Evolutionary conservation across 2,888 invertebrate genomes (phyloP).

Genomic region (Agrotis ipsilon): DNA sequence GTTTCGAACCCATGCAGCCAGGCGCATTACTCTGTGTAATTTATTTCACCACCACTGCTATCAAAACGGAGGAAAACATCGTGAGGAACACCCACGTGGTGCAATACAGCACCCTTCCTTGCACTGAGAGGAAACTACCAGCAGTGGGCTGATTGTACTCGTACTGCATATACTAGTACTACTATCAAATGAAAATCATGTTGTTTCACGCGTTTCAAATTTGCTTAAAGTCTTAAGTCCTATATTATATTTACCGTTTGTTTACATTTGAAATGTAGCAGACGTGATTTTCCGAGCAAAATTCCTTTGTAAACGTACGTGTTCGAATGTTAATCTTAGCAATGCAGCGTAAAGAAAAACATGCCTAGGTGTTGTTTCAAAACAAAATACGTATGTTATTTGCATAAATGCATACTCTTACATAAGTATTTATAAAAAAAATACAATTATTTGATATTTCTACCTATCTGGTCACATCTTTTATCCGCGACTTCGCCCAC

Average conservation of each 20-base stretch:
- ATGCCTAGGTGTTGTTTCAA: constrained; percentile 9
- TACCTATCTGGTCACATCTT: not conserved
- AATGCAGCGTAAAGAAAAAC: constrained; percentile 8
- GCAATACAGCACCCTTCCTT: too few species aligned
- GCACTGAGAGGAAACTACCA: too few species aligned
- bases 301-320: constrained; percentile 26
- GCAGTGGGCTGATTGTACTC: too few species aligned
- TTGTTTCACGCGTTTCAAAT: constrained; percentile 9
- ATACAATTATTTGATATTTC: not conserved
- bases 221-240: not conserved
- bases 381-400: constrained; percentile 7
- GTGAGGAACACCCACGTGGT: too few species aligned
- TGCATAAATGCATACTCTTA: not conserved
- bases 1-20: too few species aligned
- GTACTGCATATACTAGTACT: too few species aligned
- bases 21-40: too few species aligned
- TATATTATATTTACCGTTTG: constrained; percentile 10
- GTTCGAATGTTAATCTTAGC: constrained; percentile 13
- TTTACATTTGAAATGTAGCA: constrained; percentile 21
- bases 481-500: too few species aligned
- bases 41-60: too few species aligned
- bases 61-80: too few species aligned
- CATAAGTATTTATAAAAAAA: not conserved
- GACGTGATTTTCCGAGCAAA: constrained; percentile 42
- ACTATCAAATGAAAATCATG: not conserved